Evolutionary conservation across 1,140 invertebrate genomes (phyloP).

Genomic region (Diploscapter pachys): DNA sequence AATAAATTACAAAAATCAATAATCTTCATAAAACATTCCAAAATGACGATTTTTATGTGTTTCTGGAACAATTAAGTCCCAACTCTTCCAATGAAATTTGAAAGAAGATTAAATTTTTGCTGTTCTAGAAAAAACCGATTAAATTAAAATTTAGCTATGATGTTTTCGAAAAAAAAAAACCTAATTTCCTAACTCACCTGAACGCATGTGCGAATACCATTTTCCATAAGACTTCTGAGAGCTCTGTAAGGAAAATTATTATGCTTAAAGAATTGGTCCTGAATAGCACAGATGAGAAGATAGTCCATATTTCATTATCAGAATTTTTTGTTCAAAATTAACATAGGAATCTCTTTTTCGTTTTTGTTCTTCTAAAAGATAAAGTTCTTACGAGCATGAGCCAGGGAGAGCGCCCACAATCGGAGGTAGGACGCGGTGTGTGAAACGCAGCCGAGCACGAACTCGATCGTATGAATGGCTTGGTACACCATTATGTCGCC

Average conservation of each 20-base stretch:
- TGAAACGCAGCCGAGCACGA: conserved; percentile 87
- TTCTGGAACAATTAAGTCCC: too few species aligned
- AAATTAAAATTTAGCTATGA: too few species aligned
- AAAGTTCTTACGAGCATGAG: conserved; percentile 79
- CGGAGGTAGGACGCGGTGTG: conserved; percentile 93
- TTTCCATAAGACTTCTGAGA: conserved; percentile 63
- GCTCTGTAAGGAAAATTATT: conserved; percentile 43
- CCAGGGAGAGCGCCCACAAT: conserved; percentile 89
- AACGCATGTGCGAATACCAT: conserved; percentile 63
- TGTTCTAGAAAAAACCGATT: too few species aligned
- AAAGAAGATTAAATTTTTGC: too few species aligned
- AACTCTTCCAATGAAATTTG: too few species aligned
- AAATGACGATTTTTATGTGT: too few species aligned
- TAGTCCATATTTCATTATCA: neutral
- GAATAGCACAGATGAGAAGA: neutral
- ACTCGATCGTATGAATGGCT: conserved; percentile 93
- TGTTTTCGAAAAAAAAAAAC: too few species aligned
- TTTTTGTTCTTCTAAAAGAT: neutral
- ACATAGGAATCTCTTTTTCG: neutral
- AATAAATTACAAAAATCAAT: too few species aligned
- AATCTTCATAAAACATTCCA: too few species aligned
- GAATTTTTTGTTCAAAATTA: neutral
- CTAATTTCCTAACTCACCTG: conserved; percentile 27
- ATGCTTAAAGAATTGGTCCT: conserved; percentile 8
- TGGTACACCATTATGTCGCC: conserved; percentile 83